Evolutionary conservation across 2,888 invertebrate genomes (phyloP).

Genomic region (Ormyrus thymus): DNA sequence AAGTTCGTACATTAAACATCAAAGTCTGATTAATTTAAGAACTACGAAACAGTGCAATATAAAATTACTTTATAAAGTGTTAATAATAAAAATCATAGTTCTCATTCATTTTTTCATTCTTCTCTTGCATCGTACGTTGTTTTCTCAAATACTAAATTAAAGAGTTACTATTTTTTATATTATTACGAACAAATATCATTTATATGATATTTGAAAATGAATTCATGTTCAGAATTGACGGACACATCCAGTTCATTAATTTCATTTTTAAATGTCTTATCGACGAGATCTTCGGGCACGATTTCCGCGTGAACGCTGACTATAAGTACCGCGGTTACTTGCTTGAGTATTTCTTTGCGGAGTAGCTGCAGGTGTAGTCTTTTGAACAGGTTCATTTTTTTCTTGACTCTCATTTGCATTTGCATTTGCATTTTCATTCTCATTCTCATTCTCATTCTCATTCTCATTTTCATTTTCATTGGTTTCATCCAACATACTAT

Average conservation of each 20-base stretch:
- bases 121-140: constrained; percentile 7
- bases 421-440: constrained; percentile 48
- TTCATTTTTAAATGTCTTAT: constrained; percentile 60
- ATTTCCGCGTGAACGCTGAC: constrained; percentile 66
- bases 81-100: constrained; percentile 34
- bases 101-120: constrained; percentile 11
- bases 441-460: constrained; percentile 37
- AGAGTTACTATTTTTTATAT: constrained; percentile 27
- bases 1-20: not conserved
- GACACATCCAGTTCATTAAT: constrained; percentile 18
- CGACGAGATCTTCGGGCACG: constrained; percentile 71
- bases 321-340: constrained; percentile 58
- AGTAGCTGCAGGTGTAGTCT: constrained; percentile 6
- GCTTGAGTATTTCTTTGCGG: constrained; percentile 24
- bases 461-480: constrained; percentile 50
- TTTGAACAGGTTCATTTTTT: constrained; percentile 42
- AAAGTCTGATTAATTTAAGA: no score
- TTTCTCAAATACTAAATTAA: constrained; percentile 14
- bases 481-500: constrained; percentile 43
- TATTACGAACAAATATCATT: constrained; percentile 35
- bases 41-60: constrained; percentile 45
- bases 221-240: constrained; percentile 41
- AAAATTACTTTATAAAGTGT: constrained; percentile 34
- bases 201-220: constrained; percentile 13
- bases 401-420: constrained; percentile 48